Evolutionary conservation across 2,888 invertebrate species (phyloP).

Genomic region (Oxycera nigricornis): DNA sequence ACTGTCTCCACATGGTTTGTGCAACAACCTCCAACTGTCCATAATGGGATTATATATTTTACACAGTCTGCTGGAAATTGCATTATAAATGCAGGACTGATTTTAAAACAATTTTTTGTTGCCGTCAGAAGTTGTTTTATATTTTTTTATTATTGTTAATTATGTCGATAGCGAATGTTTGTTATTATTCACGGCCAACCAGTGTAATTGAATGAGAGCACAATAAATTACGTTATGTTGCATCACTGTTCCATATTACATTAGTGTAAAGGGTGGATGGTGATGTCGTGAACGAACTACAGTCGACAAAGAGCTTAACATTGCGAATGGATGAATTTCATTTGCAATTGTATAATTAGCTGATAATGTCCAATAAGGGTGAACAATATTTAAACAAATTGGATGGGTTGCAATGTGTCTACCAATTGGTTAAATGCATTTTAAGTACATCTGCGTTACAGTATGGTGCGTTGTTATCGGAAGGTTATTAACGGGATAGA

Average conservation of each 20-base stretch:
- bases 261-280: not conserved
- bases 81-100: conserved; percentile 24
- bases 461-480: too few relatives aligned
- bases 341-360: not conserved
- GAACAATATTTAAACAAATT: not conserved
- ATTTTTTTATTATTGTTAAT: conserved; percentile 19
- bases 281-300: too few relatives aligned
- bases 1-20: not conserved
- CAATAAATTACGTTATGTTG: conserved; percentile 21
- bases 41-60: conserved; percentile 27
- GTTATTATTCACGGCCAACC: conserved; percentile 30
- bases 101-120: not conserved
- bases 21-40: not conserved
- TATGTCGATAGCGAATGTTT: conserved; percentile 13
- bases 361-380: not conserved
- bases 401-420: not conserved
- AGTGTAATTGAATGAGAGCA: conserved; percentile 22
- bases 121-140: not conserved
- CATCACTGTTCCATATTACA: not conserved
- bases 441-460: too few relatives aligned
- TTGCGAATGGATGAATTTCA: not conserved
- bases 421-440: too few relatives aligned
- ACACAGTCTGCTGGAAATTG: conserved; percentile 32
- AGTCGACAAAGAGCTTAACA: conserved; percentile 1
- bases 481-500: too few relatives aligned